phyloP scores from a whole-genome alignment of 37 sponge, comb jelly and placozoan genomes.

The Theonella swinhoei region DNA sequence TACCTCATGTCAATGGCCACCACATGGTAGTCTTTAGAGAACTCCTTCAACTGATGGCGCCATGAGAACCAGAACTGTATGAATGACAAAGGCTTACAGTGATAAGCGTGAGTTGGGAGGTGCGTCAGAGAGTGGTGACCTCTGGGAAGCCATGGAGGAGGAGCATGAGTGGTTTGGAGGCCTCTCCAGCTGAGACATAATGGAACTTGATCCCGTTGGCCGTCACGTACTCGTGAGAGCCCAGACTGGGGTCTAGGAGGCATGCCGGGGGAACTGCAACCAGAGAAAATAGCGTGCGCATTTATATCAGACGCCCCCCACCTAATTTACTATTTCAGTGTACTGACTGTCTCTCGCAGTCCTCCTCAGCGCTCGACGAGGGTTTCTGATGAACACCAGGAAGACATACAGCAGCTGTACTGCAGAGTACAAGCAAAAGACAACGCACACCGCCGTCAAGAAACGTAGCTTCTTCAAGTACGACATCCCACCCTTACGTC shows the following conservation, averaged over 20 bases:
- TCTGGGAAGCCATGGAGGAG: conserved; percentile 64
- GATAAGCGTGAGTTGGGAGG: not conserved
- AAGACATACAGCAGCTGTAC: too few species aligned
- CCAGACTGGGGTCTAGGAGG: conserved; percentile 30
- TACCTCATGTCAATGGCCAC: conserved; percentile 86
- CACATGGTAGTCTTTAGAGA: conserved; percentile 76
- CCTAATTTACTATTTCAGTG: too few species aligned
- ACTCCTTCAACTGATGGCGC: conserved; percentile 86
- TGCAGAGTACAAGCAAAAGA: too few species aligned
- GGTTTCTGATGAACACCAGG: too few species aligned
- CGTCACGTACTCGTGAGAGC: conserved; percentile 51
- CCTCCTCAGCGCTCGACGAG: too few species aligned
- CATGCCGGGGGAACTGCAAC: not conserved
- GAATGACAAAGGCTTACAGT: not conserved
- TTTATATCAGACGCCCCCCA: too few species aligned
- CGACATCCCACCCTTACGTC: too few species aligned
- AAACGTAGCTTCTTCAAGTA: too few species aligned
- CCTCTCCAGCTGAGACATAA: conserved; percentile 28
- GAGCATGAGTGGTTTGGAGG: conserved; percentile 45
- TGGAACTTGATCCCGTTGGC: conserved; percentile 60
- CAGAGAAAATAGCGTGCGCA: too few species aligned
- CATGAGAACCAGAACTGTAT: conserved; percentile 88
- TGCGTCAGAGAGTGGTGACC: not conserved
- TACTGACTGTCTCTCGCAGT: too few species aligned
- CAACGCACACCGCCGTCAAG: too few species aligned